Evolutionary conservation across 2,888 invertebrate species (phyloP), one percentile per base, ranked within the genome.

Genomic region (Conomelus anceps): DNA sequence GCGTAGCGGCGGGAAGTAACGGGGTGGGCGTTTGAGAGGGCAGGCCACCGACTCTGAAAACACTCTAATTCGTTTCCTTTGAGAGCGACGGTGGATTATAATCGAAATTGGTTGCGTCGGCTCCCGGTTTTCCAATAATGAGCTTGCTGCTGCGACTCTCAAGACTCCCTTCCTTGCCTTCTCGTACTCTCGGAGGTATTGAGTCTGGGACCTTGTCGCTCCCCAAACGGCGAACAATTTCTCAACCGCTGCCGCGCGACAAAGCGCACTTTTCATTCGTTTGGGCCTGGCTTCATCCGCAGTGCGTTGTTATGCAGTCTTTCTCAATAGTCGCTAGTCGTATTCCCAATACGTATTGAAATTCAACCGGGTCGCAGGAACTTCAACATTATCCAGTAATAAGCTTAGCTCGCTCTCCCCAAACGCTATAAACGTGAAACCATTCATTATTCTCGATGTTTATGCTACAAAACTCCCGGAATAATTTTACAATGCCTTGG

Each of bases 61-160:
- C 63, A 63, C 63, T 63, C 63, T 63, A 63, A 63, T 63, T 63
- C 63, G 63, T 63, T 63, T 63, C 63, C 63, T 63, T 63, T 63
- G 63, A 63, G 63, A 63, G 63, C 63, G 63, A 63, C 63, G 63
- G 86, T 24, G 86, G 86, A 86, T 86, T 86, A 86, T 86, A 86
- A 86, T 86, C 86, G 86, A 86, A 86, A 86, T 86, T 86, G 86
- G 86, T 86, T 86, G 23, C 86, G 24, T 29, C 26, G 86, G n/a
- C 86, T 26, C n/a, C 86, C 22, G 86, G 86, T 86, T 86, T 86
- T 86, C 86, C 86, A 29, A 86, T 86, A 86, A 86, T 86, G 29
- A 86, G 86, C 86, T 29, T 23, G 86, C 29, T 23, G 29, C 26
- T 26, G 26, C n/a, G 26, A 22, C 29, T 29, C 24, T 24, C 86